Base-by-base conservation (phyloP, 2,797 vertebrate species). In the Chrysocyon brachyurus region DNA sequence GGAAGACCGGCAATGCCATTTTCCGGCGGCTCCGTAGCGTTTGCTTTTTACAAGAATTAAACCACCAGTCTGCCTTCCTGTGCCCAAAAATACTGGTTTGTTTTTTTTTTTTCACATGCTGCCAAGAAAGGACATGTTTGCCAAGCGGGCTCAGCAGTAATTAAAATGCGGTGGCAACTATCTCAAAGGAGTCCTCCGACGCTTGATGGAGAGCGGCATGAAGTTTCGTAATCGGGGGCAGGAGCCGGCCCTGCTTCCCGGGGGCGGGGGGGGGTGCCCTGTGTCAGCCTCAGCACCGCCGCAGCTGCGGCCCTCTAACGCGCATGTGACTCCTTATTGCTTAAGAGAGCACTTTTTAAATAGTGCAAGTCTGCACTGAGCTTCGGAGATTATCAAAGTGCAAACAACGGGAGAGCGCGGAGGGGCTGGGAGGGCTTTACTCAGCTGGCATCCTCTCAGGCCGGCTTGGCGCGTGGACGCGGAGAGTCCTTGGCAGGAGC, bases 381-480 rank as follows among this genome's bases (percentile, higher is more conserved):
- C 87, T 96, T 81, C 8, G 17, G 56, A 93, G 87, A 96, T 98
- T 98, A 97, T 96, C 97, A 83, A 96, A 96, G 93, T 88, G 61
- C 96, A 97, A 96, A 94, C 46, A 87, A 66, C 64, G 64, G 79
- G 95, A 93, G 90, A 95, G 24, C 2, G 79, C 83, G 5, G 54
- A 12, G 40, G 36, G 33, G 49, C 4, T 7, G 87, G 72, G 79
- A 82, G 88, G 85, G 75, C 97, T 98, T 98, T 97, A 82, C 85
- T 97, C 98, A 98, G 98, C 98, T 97, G 98, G 96, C 49, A 7
- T 61, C 95, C 98, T 98, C 98, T 97, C 98, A 98, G 98, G 85
- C 49, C 16, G 90, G 24, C 56, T 54, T 9, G 73, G 52, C 96
- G 95, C 87, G 56, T 84, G 86, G 68, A 77, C 88, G 72, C 11